phyloP scores from a whole-genome alignment of 2,113 vertebrate species.

The Blennius ocellaris region DNA sequence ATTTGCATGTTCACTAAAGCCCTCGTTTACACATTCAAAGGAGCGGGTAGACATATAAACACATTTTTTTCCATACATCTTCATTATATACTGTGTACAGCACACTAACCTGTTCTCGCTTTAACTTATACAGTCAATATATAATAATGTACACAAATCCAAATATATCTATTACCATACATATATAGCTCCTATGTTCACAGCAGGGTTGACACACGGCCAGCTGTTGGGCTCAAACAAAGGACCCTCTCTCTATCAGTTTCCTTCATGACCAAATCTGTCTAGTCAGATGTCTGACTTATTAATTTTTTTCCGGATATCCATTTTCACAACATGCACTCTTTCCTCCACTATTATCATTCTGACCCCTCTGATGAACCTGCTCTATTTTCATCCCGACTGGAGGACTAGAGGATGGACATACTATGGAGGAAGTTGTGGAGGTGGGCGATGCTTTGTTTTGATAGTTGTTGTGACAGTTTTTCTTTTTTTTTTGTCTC shows the following conservation, averaged over 20 bases:
- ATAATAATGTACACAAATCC: no score
- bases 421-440: constrained; percentile 45
- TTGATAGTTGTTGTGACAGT: constrained; percentile 65
- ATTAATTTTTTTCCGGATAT: constrained; percentile 43
- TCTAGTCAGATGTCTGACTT: constrained; percentile 45
- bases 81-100: no score
- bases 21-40: no score
- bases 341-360: constrained; percentile 25
- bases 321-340: constrained; percentile 42
- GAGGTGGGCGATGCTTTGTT: constrained; percentile 50
- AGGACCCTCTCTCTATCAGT: not conserved
- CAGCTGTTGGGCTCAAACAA: constrained; percentile 35
- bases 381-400: constrained; percentile 22
- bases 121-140: no score
- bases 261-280: constrained; percentile 24
- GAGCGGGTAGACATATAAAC: no score
- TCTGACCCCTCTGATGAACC: constrained; percentile 33
- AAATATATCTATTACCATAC: no score
- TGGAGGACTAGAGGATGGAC: constrained; percentile 26
- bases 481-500: constrained; percentile 31
- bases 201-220: not conserved
- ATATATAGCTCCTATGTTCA: not conserved
- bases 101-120: no score
- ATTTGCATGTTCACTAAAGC: no score
- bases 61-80: no score